Conservation (phyloP, 2,797 vertebrate genomes). For the Protonibea diacanthus region DNA sequence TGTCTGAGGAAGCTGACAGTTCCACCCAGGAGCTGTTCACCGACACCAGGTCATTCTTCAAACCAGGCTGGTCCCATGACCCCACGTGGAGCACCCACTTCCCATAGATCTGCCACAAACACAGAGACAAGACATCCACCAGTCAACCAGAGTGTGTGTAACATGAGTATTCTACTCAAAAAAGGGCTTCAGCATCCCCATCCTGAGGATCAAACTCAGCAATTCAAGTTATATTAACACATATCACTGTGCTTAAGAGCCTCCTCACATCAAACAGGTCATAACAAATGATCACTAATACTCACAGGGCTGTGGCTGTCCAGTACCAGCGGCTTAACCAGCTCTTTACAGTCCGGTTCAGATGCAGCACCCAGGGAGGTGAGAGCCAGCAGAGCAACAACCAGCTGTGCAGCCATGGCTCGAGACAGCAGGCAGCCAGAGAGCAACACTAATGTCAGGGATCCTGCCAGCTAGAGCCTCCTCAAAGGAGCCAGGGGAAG, state of each 20-base stretch:
- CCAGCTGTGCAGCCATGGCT: constrained; percentile 79
- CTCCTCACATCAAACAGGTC: constrained; percentile 12
- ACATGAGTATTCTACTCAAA: background rate
- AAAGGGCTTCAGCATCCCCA: background rate
- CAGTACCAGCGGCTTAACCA: constrained; percentile 80
- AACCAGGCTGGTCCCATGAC: constrained; percentile 68
- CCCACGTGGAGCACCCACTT: constrained; percentile 81
- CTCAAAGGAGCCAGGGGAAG: constrained; percentile 51
- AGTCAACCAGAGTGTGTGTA: background rate
- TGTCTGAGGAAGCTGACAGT: constrained; percentile 70
- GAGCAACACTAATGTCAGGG: constrained; percentile 63
- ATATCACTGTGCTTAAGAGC: background rate
- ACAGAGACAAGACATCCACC: background rate
- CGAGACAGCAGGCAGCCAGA: constrained; percentile 66
- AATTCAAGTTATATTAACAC: background rate
- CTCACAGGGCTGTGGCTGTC: constrained; percentile 83
- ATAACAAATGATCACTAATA: constrained; percentile 45
- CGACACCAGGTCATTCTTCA: constrained; percentile 68
- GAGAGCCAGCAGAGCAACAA: constrained; percentile 74
- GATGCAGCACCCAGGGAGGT: constrained; percentile 72
- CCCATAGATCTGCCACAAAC: constrained; percentile 75
- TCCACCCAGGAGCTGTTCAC: constrained; percentile 81
- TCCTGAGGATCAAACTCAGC: background rate
- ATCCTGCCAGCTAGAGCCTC: constrained; percentile 61
- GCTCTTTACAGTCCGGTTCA: constrained; percentile 75